Evolutionary conservation across 2,797 vertebrate species (phyloP), one percentile per base, ranked within the genome.

Genomic region (Okamejei kenojei): DNA sequence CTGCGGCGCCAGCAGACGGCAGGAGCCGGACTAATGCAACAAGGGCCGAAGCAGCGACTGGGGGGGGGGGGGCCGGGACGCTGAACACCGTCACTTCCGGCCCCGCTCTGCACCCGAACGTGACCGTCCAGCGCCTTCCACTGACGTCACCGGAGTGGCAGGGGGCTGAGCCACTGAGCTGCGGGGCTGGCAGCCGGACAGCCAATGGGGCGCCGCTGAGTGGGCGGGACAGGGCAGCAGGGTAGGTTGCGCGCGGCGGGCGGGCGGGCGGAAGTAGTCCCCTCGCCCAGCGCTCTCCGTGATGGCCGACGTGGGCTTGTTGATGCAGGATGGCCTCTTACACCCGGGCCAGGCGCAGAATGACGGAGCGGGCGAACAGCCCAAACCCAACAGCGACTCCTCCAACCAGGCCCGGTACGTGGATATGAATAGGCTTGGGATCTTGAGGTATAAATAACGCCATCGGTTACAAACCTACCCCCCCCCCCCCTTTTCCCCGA

Each of bases 271-370:
- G n/a, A 29, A 26, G 80, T 7, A 35, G 84, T 5, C 19, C 71
- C 6, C 9, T 71, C 68, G 1, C 21, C 11, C 19, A 68, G 10
- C 8, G 63, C 61, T 23, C 65, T 10, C 63, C 38, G 76, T 92
- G 23, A 92, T 92, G 90, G 90, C 90, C 73, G 90, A 92, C 90
- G 90, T 92, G 35, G 71, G 90, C 38, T n/a, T 92, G 71, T 54
- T 92, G 68, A 74, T 92, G 90, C 90, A 92, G 90, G 90, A 92
- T 92, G 90, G 90, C 71, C 35, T 92, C 11, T 76, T 92, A 58
- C 90, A 92, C 90, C 90, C 90, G 19, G 17, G 90, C 71, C 90
- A 92, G 71, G 68, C 90, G 90, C 90, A 76, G 26, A 21, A 35
- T 5, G 90, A 92, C 58, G 90, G 90, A 73, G 26, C 35, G 7